Evolutionary conservation across 2,113 vertebrate species (phyloP), one percentile per base, ranked within the genome.

Genomic region (Orientallactaga bullata): DNA sequence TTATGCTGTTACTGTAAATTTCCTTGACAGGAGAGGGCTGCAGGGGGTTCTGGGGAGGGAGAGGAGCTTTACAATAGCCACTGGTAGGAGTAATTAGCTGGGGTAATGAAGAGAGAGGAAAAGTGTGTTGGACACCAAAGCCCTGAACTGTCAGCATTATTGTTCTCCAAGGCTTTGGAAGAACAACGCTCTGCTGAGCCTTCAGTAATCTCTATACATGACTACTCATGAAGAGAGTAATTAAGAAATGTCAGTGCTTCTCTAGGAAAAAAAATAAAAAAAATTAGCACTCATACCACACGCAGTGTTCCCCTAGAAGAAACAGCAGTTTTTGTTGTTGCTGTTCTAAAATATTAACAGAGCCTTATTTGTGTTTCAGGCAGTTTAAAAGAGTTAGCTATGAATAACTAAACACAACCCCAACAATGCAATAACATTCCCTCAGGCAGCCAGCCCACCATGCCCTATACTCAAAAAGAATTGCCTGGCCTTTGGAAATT

Each of bases 221-320:
- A 95, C 97, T 97, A 95, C 97, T 97, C 97, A 97, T 95, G 97
- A 98, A 96, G 94, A 97, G 93, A 97, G 95, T 98, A 98, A 98
- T 98, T 98, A 98, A 97, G 97, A 97, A 98, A 98, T 97, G 97
- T 96, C 97, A 98, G 93, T 92, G 96, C 96, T 94, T 98, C 96
- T 95, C 96, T 94, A 95, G 93, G 95, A 97, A 88, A 97, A 97
- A 93, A 85, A 92, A 94, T 6, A 95, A 97, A 93, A 98, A 97
- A 95, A 90, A 94, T 94, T 68, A 94, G 16, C 1, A 6, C 1
- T 30, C 65, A 89, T 58, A 74, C 73, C 58, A 87, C 68, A 91
- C 26, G 71, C 58, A 86, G 61, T 32, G 82, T 28, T 90, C 90
- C 69, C 80, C 66, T 85, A 60, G 81, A 97, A 93, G 90, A 35